Conservation (phyloP, 2,797 vertebrate species). For the Choloepus didactylus region DNA sequence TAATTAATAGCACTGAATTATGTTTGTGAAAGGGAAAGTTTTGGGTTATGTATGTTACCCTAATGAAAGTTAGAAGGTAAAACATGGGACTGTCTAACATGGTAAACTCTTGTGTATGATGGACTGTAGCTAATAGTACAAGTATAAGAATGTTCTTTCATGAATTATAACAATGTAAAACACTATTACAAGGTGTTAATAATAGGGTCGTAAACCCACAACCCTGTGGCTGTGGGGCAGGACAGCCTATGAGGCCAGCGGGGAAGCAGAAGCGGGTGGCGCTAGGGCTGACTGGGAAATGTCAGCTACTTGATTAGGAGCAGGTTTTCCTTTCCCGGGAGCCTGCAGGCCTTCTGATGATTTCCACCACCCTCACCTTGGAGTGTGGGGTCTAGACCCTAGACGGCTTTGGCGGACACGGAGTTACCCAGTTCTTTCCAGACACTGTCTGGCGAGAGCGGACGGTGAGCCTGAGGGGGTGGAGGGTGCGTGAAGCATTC, state of each 20-base stretch:
- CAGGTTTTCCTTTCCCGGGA: neutral
- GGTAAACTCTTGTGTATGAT: too few relatives aligned
- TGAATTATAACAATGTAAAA: too few relatives aligned
- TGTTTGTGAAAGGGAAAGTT: too few relatives aligned
- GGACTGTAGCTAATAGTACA: too few relatives aligned
- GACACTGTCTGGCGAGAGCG: conserved; percentile 64
- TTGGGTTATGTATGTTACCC: too few relatives aligned
- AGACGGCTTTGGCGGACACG: conserved; percentile 12
- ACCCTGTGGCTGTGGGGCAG: conserved; percentile 12
- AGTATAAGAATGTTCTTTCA: too few relatives aligned
- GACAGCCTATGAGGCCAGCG: neutral
- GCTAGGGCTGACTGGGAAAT: conserved; percentile 61
- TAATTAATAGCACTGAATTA: too few relatives aligned
- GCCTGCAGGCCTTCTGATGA: conserved; percentile 62
- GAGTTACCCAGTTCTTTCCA: conserved; percentile 11
- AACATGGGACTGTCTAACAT: too few relatives aligned
- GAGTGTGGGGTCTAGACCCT: neutral
- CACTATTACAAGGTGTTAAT: too few relatives aligned
- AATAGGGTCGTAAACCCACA: conserved; percentile 68
- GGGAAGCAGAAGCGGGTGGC: conserved; percentile 76
- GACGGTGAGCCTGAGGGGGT: conserved; percentile 54
- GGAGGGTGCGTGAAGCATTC: neutral
- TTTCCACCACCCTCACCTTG: neutral
- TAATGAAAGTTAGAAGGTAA: too few relatives aligned
- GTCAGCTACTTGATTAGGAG: conserved; percentile 65